Evolutionary conservation across 2,113 vertebrate genomes (phyloP).

Genomic region (Eulemur macaco): DNA sequence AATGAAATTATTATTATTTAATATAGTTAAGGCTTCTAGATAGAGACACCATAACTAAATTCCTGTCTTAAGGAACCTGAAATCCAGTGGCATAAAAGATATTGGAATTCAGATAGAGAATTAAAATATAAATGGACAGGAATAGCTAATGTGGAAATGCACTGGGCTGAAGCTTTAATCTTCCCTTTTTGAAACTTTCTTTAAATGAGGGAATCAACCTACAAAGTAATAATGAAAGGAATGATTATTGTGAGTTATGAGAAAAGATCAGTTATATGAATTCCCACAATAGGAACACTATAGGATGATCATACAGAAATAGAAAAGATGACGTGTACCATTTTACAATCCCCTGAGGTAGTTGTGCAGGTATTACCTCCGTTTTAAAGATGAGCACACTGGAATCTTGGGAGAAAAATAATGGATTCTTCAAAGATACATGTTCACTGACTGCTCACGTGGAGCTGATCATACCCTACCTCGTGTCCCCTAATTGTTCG

Average conservation of each 20-base stretch:
- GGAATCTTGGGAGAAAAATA: neutral
- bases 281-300: neutral
- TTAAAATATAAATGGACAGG: slow-evolving; percentile 28
- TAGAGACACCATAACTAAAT: slow-evolving; percentile 32
- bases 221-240: neutral
- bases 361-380: neutral
- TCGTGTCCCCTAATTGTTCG: neutral
- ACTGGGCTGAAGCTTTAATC: neutral
- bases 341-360: neutral
- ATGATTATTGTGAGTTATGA: slow-evolving; percentile 16
- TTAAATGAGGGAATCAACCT: neutral
- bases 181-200: neutral
- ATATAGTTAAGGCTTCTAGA: slow-evolving; percentile 58
- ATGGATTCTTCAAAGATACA: neutral
- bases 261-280: neutral
- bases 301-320: neutral
- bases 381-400: neutral
- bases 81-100: neutral
- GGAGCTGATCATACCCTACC: neutral
- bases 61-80: slow-evolving; percentile 35
- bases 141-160: neutral
- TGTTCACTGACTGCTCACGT: neutral
- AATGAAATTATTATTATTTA: slow-evolving; percentile 68
- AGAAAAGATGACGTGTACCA: neutral
- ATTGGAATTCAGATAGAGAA: slow-evolving; percentile 6